These are phyloP conservation scores for Ditylenchus dipsaci DNA, from an alignment of 1,140 invertebrate species.

Conservation along the genomic window DNA sequence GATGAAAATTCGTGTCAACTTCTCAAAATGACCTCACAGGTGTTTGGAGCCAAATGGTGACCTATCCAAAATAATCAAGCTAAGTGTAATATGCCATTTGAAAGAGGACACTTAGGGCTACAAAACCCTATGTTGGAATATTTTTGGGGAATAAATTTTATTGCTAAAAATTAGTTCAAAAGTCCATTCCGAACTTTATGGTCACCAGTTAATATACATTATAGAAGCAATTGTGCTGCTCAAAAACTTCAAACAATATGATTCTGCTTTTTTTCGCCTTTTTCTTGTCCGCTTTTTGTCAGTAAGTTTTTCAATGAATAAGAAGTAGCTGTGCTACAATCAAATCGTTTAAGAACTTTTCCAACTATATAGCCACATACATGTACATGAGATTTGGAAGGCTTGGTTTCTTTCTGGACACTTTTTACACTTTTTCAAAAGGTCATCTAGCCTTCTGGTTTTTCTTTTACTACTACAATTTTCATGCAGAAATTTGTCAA, in stretches of 20 bases:
- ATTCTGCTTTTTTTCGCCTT: neutral
- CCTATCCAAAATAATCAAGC: no score
- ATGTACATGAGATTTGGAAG: neutral
- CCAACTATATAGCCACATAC: neutral
- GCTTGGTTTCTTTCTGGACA: neutral
- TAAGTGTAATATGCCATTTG: no score
- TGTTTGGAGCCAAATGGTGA: no score
- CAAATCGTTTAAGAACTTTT: neutral
- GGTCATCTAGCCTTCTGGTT: neutral
- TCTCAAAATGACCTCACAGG: no score
- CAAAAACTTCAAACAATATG: neutral
- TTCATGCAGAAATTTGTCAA: conserved; percentile 1
- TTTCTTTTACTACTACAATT: neutral
- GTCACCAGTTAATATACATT: neutral
- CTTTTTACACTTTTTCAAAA: neutral
- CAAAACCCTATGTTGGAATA: no score
- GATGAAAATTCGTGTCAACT: no score
- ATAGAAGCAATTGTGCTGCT: neutral
- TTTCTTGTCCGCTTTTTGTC: neutral
- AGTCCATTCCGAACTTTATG: no score
- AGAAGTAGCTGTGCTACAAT: no score
- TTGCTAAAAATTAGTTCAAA: no score
- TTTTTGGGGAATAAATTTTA: no score
- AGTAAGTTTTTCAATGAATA: neutral
- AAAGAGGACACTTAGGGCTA: no score